Conservation (phyloP, 53 echinoderm and acorn worm species). For the Crossaster papposus region DNA sequence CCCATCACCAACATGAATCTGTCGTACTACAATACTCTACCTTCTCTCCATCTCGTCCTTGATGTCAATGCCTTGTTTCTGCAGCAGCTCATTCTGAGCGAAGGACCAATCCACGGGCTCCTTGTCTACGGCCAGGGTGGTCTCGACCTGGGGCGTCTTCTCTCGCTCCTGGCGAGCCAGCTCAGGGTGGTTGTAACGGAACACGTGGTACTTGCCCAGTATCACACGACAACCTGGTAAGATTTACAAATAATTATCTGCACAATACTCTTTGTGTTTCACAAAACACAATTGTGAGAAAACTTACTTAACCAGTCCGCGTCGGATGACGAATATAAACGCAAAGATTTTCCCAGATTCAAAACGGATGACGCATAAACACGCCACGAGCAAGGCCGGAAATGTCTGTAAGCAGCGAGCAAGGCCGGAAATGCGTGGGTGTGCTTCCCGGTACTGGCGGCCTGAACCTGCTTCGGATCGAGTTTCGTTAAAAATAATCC, state of each 20-base stretch:
- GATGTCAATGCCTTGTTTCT: conserved; percentile 96
- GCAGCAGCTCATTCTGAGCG: conserved; percentile 96
- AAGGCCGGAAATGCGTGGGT: no score
- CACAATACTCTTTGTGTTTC: not conserved
- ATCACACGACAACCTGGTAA: conserved; percentile 87
- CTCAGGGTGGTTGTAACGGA: conserved; percentile 96
- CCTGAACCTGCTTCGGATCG: no score
- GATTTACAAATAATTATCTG: not conserved
- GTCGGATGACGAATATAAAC: no score
- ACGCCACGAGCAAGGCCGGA: no score
- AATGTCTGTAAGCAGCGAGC: no score
- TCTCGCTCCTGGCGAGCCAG: conserved; percentile 84
- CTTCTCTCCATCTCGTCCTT: conserved; percentile 98
- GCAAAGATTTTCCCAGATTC: no score
- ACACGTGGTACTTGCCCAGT: conserved; percentile 96
- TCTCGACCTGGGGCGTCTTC: conserved; percentile 58
- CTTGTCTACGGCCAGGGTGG: not conserved
- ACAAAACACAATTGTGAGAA: no score
- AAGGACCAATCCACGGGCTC: conserved; percentile 77
- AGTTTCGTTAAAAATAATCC: no score
- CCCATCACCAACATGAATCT: no score
- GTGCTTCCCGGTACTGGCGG: no score
- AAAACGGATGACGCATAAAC: no score
- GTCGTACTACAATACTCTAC: conserved; percentile 30
- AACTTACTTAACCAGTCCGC: no score